These are phyloP conservation scores for Hetaerina americana DNA, from an alignment of 1,140 invertebrate species.

Conservation along the genomic window DNA sequence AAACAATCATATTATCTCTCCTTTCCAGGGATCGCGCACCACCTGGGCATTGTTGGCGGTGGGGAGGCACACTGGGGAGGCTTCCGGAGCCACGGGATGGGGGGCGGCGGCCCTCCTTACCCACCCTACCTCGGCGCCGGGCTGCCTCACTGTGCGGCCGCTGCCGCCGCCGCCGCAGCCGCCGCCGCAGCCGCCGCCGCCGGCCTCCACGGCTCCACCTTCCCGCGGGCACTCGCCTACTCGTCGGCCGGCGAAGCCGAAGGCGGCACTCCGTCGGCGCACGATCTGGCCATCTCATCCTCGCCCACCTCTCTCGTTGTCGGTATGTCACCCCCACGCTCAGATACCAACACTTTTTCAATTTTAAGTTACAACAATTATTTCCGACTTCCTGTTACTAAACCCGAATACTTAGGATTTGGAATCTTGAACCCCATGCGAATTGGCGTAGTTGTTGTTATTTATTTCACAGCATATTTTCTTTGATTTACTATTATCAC, in stretches of 20 bases:
- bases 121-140: neutral
- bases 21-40: neutral
- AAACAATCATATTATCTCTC: no score
- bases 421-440: no score
- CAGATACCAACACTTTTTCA: no score
- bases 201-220: neutral
- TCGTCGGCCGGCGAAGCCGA: neutral
- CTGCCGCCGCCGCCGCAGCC: neutral
- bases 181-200: neutral
- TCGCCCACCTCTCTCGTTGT: neutral
- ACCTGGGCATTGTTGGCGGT: neutral
- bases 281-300: no score
- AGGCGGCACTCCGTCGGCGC: neutral
- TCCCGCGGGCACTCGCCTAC: neutral
- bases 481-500: no score
- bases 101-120: neutral
- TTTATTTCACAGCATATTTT: no score
- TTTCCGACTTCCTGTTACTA: no score
- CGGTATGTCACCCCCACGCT: no score
- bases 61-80: neutral
- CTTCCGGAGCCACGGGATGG: neutral
- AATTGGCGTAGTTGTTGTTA: no score
- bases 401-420: no score
- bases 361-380: no score
- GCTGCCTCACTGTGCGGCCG: neutral